Conservation (phyloP, 92 coral and sea anemone genomes). For the Actinostola sp. region DNA sequence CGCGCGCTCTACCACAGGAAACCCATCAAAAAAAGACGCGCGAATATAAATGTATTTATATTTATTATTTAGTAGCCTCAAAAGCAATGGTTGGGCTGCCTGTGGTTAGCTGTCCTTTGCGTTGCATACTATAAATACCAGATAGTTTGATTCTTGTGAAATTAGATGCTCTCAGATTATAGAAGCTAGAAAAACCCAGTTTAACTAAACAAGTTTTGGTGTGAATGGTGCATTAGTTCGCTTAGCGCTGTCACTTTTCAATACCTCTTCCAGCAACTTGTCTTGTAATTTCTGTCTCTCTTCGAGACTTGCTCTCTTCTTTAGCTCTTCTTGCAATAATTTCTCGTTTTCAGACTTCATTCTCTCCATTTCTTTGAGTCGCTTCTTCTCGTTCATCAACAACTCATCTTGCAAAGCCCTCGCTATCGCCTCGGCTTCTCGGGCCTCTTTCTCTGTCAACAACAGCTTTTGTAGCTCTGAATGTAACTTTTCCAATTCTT, state of each 20-base stretch:
- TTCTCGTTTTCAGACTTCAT: constrained; percentile 75
- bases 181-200: too few relatives aligned
- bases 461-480: constrained; percentile 74
- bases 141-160: too few relatives aligned
- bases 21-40: too few relatives aligned
- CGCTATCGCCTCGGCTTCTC: constrained; percentile 84
- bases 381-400: constrained; percentile 71
- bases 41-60: too few relatives aligned
- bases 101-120: too few relatives aligned
- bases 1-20: too few relatives aligned
- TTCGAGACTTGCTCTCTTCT: constrained; percentile 83
- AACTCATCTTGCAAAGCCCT: constrained; percentile 82
- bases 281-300: constrained; percentile 91
- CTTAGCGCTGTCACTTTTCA: background rate
- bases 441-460: constrained; percentile 80
- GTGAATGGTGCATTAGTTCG: background rate
- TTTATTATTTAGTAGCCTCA: too few relatives aligned
- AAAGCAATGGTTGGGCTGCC: too few relatives aligned
- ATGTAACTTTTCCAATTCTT: constrained; percentile 86
- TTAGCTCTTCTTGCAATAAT: constrained; percentile 76
- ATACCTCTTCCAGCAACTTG: constrained; percentile 87
- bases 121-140: too few relatives aligned
- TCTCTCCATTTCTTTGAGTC: constrained; percentile 73
- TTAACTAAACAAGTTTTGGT: background rate
- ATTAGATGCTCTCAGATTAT: too few relatives aligned